phyloP scores from a whole-genome alignment of 2,888 invertebrate genomes.

The Lithophane semibrunnea region DNA sequence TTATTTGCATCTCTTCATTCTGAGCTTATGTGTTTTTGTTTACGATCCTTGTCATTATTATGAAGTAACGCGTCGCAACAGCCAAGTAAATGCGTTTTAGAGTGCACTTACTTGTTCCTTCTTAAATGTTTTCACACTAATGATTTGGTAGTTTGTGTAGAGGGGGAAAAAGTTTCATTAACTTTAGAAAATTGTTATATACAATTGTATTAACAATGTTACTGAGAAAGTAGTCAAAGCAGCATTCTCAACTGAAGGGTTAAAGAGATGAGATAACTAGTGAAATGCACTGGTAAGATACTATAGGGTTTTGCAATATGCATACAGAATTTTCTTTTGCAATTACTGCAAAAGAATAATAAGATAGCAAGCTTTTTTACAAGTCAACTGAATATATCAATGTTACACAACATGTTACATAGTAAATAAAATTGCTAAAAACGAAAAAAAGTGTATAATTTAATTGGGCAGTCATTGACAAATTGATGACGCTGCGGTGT shows the following conservation, averaged over 20 bases:
- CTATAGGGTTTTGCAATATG: not conserved
- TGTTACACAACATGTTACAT: no score
- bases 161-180: not conserved
- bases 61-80: not conserved
- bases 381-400: not conserved
- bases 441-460: not conserved
- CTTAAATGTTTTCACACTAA: constrained; percentile 42
- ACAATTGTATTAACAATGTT: not conserved
- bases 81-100: constrained; percentile 41
- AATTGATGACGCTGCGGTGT: constrained; percentile 20
- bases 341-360: not conserved
- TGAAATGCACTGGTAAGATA: not conserved
- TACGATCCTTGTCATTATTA: not conserved
- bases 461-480: not conserved
- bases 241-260: no score
- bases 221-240: not conserved
- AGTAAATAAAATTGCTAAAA: not conserved
- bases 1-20: not conserved
- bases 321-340: not conserved
- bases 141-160: constrained; percentile 1
- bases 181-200: constrained; percentile 15
- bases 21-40: constrained; percentile 21
- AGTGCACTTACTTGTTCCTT: constrained; percentile 56
- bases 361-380: not conserved
- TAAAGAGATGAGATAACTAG: not conserved